phyloP scores from a whole-genome alignment of 2,888 invertebrate genomes.

The Meiosimyza decipiens region DNA sequence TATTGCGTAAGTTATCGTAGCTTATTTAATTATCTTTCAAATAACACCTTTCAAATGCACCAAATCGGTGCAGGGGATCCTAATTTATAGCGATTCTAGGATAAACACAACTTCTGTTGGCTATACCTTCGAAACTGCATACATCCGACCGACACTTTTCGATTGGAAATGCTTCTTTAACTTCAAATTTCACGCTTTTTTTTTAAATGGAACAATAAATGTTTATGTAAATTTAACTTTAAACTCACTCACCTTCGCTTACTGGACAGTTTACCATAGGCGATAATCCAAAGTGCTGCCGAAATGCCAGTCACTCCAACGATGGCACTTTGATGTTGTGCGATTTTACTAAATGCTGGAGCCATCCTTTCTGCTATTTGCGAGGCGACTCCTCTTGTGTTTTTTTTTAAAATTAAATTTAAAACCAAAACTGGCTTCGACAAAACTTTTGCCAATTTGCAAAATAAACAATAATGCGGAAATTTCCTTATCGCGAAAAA shows the following conservation, averaged over 20 bases:
- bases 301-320: conserved; percentile 76
- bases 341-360: conserved; percentile 80
- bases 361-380: conserved; percentile 70
- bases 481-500: not conserved
- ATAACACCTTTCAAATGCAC: no score
- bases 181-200: no score
- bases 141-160: no score
- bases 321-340: conserved; percentile 72
- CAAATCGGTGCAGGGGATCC: no score
- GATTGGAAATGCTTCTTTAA: no score
- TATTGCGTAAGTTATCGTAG: no score
- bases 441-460: not conserved
- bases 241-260: conserved; percentile 65
- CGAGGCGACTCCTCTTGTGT: not conserved
- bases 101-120: no score
- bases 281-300: conserved; percentile 71
- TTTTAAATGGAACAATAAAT: no score
- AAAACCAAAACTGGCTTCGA: not conserved
- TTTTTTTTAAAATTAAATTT: not conserved
- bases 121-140: no score
- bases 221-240: no score
- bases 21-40: no score
- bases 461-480: not conserved
- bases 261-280: conserved; percentile 69
- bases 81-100: no score